Evolutionary conservation across 2,113 vertebrate species (phyloP).

Genomic region (Agelaius phoeniceus): DNA sequence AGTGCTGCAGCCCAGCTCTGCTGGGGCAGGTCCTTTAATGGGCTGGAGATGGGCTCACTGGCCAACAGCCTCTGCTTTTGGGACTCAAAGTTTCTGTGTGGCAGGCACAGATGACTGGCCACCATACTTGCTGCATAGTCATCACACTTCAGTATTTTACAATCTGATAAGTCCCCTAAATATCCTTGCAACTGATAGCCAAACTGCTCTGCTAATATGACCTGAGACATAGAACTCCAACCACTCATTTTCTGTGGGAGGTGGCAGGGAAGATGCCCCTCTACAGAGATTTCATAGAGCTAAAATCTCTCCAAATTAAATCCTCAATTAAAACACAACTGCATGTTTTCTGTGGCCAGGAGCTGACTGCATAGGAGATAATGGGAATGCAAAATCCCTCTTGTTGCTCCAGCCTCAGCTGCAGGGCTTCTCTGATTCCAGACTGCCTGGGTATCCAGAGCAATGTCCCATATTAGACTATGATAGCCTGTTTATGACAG

Average conservation of each 20-base stretch:
- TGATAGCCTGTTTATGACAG: background rate
- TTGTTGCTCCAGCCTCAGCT: background rate
- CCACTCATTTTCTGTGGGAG: background rate
- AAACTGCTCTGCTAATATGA: background rate
- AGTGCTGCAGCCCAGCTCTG: background rate
- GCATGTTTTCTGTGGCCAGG: background rate
- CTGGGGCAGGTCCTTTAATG: background rate
- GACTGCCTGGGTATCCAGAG: background rate
- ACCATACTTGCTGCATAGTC: background rate
- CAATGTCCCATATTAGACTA: background rate
- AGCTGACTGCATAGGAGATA: background rate
- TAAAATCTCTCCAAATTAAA: background rate
- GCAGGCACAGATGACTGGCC: background rate
- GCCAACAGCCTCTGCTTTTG: background rate
- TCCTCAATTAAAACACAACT: background rate
- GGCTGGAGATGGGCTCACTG: background rate
- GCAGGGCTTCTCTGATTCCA: background rate
- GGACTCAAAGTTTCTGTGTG: background rate
- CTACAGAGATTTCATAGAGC: background rate
- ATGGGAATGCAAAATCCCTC: background rate
- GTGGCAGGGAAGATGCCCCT: background rate
- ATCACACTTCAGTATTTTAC: background rate
- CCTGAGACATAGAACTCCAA: background rate
- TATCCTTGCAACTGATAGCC: background rate
- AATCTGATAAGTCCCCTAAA: background rate